Conservation (phyloP, 1,140 invertebrate species). For the Microvelia longipes region DNA sequence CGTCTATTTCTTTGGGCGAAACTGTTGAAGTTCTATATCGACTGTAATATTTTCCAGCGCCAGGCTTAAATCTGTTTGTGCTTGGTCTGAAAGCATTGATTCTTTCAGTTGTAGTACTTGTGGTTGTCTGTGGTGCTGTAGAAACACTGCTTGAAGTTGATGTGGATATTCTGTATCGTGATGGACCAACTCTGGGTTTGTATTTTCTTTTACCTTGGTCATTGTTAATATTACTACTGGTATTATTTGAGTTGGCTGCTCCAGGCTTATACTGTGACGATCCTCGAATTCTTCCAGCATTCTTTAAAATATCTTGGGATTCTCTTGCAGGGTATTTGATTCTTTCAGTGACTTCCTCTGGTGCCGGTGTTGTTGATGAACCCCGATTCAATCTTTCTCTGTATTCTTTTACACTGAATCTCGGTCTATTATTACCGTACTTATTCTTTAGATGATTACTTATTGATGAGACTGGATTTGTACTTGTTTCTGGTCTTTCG, state of each 20-base stretch:
- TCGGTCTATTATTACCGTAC: constrained; percentile 20
- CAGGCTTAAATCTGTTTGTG: constrained; percentile 24
- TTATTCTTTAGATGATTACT: constrained; percentile 15
- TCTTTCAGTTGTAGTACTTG: constrained; percentile 24
- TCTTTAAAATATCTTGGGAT: constrained; percentile 5
- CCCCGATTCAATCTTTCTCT: constrained; percentile 31
- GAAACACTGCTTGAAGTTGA: constrained; percentile 1
- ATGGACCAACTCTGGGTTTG: constrained; percentile 17
- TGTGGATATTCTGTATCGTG: constrained; percentile 16
- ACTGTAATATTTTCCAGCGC: constrained; percentile 25
- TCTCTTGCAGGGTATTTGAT: not conserved
- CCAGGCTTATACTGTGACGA: not conserved
- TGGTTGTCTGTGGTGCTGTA: constrained; percentile 6
- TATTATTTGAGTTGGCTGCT: not conserved
- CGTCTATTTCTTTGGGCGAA: constrained; percentile 10
- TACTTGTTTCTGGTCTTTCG: constrained; percentile 13
- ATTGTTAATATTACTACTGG: not conserved
- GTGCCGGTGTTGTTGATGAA: constrained; percentile 20
- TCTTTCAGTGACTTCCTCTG: not conserved
- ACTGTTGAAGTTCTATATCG: constrained; percentile 21
- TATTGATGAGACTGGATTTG: constrained; percentile 5
- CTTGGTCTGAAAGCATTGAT: constrained; percentile 27
- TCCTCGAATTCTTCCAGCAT: constrained; percentile 2
- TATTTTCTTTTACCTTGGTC: constrained; percentile 17
- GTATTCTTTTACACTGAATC: constrained; percentile 31